Percentiles rank a stretch among this genome's conserved stretches.
Evolutionary conservation across 2,113 vertebrate genomes (phyloP).

Genomic region (Cariama cristata): DNA sequence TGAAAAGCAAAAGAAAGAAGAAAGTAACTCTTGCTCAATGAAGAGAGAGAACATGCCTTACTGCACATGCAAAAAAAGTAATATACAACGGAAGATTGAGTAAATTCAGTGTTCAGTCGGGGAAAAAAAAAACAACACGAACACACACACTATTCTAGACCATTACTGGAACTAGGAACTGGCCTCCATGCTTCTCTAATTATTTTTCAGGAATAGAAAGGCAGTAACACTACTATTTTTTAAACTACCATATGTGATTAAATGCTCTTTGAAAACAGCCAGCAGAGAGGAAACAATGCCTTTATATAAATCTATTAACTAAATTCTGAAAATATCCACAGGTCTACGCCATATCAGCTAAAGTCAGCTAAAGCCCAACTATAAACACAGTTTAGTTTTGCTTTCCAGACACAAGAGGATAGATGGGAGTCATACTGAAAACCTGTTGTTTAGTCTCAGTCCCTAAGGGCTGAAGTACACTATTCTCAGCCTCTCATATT

Average conservation of each 20-base stretch:
- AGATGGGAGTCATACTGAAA: not conserved
- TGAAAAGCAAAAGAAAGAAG: not conserved
- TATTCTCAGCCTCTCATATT: not conserved
- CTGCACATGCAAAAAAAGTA: not conserved
- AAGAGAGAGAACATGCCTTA: not conserved
- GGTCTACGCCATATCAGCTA: not conserved
- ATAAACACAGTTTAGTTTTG: not conserved
- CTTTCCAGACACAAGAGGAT: not conserved
- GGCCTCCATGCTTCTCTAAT: not conserved
- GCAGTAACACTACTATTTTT: not conserved
- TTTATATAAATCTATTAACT: not conserved
- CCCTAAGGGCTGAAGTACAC: not conserved
- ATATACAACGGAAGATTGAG: not conserved
- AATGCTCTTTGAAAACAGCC: not conserved
- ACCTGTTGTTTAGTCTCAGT: not conserved
- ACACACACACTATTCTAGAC: not conserved
- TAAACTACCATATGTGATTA: not conserved
- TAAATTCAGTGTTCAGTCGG: not conserved
- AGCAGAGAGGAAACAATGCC: not conserved
- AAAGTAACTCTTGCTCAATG: not conserved
- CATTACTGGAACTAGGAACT: not conserved
- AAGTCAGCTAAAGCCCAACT: not conserved
- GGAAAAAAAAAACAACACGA: not conserved
- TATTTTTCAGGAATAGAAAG: not conserved
- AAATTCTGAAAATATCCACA: not conserved